phyloP scores from a whole-genome alignment of 2,113 vertebrate genomes.

The Brachirus orientalis region DNA sequence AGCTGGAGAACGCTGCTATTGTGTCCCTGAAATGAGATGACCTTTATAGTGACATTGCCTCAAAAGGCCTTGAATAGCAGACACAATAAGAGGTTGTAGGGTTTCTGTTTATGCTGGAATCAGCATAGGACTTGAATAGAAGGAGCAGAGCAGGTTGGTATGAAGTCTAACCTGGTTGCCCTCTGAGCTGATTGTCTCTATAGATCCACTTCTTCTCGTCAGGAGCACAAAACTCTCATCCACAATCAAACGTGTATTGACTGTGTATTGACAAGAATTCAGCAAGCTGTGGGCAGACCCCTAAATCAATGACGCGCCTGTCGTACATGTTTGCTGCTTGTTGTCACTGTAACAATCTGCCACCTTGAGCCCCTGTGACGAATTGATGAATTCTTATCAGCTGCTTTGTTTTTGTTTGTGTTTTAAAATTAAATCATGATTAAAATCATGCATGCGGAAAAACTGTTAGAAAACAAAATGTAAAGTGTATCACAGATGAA shows the following conservation, averaged over 20 bases:
- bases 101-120: conserved; percentile 61
- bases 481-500: too few species aligned
- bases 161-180: conserved; percentile 61
- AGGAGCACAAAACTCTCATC: conserved; percentile 76
- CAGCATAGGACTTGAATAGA: conserved; percentile 64
- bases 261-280: conserved; percentile 73
- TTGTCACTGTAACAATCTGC: conserved; percentile 54
- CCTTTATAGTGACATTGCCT: conserved; percentile 52
- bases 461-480: too few species aligned
- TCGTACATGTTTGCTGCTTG: conserved; percentile 57
- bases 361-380: conserved; percentile 55
- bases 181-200: conserved; percentile 76
- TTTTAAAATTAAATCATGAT: background rate
- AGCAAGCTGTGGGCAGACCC: conserved; percentile 68
- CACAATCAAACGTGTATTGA: conserved; percentile 82
- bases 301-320: conserved; percentile 77
- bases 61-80: conserved; percentile 40
- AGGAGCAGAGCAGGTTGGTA: conserved; percentile 32
- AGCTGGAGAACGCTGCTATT: conserved; percentile 24
- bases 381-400: conserved; percentile 12
- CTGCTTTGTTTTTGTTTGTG: background rate
- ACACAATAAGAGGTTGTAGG: conserved; percentile 47
- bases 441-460: background rate
- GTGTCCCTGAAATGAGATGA: conserved; percentile 61
- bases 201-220: conserved; percentile 74